Evolutionary conservation across 2,888 invertebrate genomes (phyloP).

Genomic region (Syrista parreyssii): DNA sequence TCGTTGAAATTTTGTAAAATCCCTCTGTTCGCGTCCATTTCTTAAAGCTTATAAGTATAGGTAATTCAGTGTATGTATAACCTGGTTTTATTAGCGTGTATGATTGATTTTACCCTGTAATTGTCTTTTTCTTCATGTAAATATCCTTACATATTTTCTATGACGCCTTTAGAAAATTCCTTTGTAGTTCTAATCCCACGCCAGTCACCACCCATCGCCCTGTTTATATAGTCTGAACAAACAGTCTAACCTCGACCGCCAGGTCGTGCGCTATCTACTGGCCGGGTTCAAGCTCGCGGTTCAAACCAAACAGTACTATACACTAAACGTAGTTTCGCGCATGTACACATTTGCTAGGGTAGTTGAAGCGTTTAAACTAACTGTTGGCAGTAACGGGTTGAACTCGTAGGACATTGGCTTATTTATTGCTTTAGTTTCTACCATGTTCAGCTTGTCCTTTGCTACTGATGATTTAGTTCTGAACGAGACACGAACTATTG

Average conservation of each 20-base stretch:
- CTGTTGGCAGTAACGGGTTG: slow-evolving; percentile 18
- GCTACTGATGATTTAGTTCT: neutral
- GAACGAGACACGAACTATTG: no score
- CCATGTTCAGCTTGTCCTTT: neutral
- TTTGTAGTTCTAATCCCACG: neutral
- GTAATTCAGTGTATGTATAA: neutral
- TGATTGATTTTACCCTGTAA: neutral
- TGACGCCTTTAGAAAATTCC: neutral
- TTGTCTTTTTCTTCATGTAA: neutral
- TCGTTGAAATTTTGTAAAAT: neutral
- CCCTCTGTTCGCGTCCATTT: neutral
- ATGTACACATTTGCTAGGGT: slow-evolving; percentile 14
- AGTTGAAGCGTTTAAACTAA: slow-evolving; percentile 26
- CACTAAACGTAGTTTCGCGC: slow-evolving; percentile 2
- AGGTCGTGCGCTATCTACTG: neutral
- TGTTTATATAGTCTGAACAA: slow-evolving; percentile 25
- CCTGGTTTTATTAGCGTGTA: neutral
- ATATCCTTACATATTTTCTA: neutral
- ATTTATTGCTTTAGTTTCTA: slow-evolving; percentile 39
- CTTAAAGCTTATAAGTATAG: no score
- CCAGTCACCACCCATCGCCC: neutral
- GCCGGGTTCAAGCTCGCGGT: neutral
- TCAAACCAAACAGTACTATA: slow-evolving; percentile 1
- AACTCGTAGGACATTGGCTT: slow-evolving; percentile 21
- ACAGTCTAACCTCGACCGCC: slow-evolving; percentile 6